These are phyloP conservation scores for Hemiprocne comata DNA, from an alignment of 2,113 vertebrate species.

Conservation along the genomic window DNA sequence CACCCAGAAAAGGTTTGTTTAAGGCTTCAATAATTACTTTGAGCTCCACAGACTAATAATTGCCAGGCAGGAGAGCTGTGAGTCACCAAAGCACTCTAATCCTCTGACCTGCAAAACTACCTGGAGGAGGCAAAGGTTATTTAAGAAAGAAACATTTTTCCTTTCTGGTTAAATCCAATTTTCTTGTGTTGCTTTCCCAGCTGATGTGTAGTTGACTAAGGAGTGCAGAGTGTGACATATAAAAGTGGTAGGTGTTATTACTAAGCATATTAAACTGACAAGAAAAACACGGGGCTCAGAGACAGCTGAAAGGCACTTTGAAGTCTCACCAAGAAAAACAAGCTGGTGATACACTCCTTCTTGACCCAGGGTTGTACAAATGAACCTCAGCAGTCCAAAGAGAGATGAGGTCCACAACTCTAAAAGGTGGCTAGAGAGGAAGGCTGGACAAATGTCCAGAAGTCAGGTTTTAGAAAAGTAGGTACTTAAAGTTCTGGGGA, in stretches of 20 bases:
- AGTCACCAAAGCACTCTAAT: background rate
- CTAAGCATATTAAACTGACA: constrained; percentile 43
- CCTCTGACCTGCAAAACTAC: background rate
- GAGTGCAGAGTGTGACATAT: constrained; percentile 29
- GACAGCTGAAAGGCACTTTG: background rate
- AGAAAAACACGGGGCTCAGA: constrained; percentile 42
- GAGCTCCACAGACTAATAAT: background rate
- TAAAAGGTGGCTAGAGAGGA: background rate
- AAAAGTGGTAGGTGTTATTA: constrained; percentile 41
- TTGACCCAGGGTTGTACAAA: background rate
- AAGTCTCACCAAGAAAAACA: background rate
- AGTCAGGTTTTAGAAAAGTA: background rate
- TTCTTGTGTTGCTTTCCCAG: background rate
- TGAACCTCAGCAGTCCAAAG: background rate
- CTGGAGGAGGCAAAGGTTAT: constrained; percentile 1
- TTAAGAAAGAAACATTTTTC: background rate
- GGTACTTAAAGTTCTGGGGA: background rate
- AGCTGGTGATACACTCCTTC: background rate
- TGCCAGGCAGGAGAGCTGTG: constrained; percentile 3
- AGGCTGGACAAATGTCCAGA: background rate
- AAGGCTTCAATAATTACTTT: constrained; percentile 25
- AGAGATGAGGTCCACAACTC: background rate
- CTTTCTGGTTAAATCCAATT: background rate
- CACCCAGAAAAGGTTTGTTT: background rate
- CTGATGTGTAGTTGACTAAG: background rate